Percentiles rank a stretch among this genome's conserved stretches.
Conservation (phyloP, 2,797 vertebrate species). For the Tokudaia muenninki region DNA sequence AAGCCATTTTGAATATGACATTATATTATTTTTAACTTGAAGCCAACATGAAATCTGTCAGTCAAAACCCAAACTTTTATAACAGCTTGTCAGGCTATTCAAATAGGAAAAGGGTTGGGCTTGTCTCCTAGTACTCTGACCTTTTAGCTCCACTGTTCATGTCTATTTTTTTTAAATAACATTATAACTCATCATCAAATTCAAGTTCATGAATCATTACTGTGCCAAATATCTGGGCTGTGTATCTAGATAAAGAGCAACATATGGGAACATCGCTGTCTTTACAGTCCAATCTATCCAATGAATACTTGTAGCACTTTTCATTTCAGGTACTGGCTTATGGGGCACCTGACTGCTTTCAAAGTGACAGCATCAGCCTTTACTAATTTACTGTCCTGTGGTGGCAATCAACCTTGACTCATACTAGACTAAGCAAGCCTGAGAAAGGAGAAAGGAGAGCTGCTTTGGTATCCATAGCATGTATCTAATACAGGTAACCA, state of each 20-base stretch:
- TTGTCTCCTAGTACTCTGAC: neutral
- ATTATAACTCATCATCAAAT: neutral
- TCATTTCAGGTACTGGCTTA: neutral
- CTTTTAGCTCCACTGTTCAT: neutral
- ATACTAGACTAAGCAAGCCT: neutral
- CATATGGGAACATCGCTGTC: neutral
- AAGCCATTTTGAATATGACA: neutral
- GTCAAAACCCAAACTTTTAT: neutral
- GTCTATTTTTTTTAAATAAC: neutral
- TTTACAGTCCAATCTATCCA: neutral
- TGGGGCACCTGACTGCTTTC: neutral
- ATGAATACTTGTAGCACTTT: neutral
- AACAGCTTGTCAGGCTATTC: neutral
- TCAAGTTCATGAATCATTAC: neutral
- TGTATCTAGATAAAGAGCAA: neutral
- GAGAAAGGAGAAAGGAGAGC: neutral
- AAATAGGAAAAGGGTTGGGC: no score
- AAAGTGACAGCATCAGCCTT: neutral
- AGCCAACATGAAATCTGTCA: neutral
- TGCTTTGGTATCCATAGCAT: neutral
- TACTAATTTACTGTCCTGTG: neutral
- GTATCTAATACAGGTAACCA: neutral
- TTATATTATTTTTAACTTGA: neutral
- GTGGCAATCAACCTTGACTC: fast-evolving
- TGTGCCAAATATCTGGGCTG: neutral